Percentiles rank a stretch among this genome's conserved stretches.
Conservation (phyloP, 2,888 invertebrate species). For the Oxystoma pomonae region DNA sequence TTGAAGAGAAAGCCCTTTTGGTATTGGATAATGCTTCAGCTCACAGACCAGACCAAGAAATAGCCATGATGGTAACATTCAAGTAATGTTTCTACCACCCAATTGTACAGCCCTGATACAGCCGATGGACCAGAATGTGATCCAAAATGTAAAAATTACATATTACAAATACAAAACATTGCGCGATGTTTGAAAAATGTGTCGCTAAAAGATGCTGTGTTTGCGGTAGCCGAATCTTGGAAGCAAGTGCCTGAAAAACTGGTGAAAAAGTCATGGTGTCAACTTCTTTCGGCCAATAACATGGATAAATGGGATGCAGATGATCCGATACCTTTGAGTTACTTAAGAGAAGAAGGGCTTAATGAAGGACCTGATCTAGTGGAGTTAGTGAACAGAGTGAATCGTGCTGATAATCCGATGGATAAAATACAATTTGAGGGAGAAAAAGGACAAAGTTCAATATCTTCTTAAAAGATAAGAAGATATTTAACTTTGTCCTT, state of each 20-base stretch:
- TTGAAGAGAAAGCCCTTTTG: slow-evolving; percentile 15
- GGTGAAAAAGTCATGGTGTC: slow-evolving; percentile 3
- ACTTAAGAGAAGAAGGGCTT: background rate
- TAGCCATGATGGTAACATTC: slow-evolving; percentile 3
- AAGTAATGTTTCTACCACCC: slow-evolving; percentile 9
- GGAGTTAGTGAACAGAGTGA: slow-evolving; percentile 7
- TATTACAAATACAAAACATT: slow-evolving; percentile 8
- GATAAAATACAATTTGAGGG: slow-evolving; percentile 5
- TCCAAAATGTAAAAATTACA: slow-evolving; percentile 13
- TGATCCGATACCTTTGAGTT: background rate
- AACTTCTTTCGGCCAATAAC: slow-evolving; percentile 2
- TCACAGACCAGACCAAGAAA: slow-evolving; percentile 9
- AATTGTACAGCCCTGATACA: no score
- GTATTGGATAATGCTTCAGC: slow-evolving; percentile 18
- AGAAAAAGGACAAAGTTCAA: slow-evolving; percentile 11
- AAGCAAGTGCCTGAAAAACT: background rate
- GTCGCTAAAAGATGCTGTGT: slow-evolving; percentile 12
- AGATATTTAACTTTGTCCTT: no score
- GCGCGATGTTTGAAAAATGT: slow-evolving; percentile 9
- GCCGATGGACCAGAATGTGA: slow-evolving; percentile 18
- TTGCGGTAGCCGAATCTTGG: slow-evolving; percentile 12
- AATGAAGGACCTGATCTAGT: slow-evolving; percentile 3
- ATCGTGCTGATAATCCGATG: slow-evolving; percentile 5
- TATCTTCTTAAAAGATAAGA: no score
- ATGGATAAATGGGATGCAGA: background rate